Evolutionary conservation across 1,140 invertebrate genomes (phyloP).

Genomic region (Brachionus sp.): DNA sequence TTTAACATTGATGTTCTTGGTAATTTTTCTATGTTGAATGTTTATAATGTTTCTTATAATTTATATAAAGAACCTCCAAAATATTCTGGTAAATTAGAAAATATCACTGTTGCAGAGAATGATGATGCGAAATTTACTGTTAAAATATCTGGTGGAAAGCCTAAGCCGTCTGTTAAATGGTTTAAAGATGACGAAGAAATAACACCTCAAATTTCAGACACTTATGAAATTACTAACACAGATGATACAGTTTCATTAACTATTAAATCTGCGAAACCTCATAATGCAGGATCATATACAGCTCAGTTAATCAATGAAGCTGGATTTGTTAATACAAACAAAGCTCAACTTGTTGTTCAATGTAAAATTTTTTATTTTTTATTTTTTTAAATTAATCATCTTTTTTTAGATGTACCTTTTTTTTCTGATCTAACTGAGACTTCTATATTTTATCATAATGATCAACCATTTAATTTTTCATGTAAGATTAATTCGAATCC

Average conservation of each 20-base stretch:
- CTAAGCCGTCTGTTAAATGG: conserved; percentile 36
- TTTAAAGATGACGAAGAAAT: conserved; percentile 44
- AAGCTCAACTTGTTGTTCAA: neutral
- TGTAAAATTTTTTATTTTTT: conserved; percentile 1
- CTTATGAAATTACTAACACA: conserved; percentile 13
- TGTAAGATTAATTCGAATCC: conserved; percentile 87
- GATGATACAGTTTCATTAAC: conserved; percentile 25
- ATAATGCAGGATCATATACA: neutral
- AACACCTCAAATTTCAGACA: neutral
- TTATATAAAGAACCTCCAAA: neutral
- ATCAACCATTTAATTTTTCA: conserved; percentile 64
- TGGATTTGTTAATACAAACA: neutral
- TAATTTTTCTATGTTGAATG: no score
- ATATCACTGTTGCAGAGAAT: neutral
- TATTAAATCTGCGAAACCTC: conserved; percentile 16
- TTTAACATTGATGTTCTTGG: conserved; percentile 8
- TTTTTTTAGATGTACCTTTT: neutral
- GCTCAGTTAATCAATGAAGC: neutral
- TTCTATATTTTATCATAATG: neutral
- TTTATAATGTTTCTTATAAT: no score
- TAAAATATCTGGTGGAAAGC: conserved; percentile 31
- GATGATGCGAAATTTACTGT: neutral
- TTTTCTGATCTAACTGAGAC: neutral
- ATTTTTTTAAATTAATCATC: neutral
- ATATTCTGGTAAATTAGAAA: conserved; percentile 23